phyloP scores from a whole-genome alignment of 2,888 invertebrate genomes.

The Troilus luridus region DNA sequence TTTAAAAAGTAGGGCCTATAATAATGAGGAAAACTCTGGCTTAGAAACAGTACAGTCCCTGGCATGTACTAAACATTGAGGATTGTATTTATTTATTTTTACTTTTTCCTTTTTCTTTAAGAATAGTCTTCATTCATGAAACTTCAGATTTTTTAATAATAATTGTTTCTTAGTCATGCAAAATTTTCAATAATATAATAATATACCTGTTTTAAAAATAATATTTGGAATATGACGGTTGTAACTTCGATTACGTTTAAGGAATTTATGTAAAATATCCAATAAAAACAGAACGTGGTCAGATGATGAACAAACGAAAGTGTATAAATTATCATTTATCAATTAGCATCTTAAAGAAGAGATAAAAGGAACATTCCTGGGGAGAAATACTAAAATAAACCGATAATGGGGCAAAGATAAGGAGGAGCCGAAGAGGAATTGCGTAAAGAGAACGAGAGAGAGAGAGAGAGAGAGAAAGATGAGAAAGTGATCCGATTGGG shows the following conservation, averaged over 20 bases:
- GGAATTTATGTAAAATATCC: background rate
- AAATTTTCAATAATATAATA: background rate
- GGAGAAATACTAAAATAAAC: background rate
- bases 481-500: constrained; percentile 17
- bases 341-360: background rate
- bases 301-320: constrained; percentile 10
- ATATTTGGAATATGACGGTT: background rate
- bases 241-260: background rate
- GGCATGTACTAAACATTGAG: too few relatives aligned
- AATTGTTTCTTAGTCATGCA: too few relatives aligned
- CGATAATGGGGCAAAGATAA: constrained; percentile 2
- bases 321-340: background rate
- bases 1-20: too few relatives aligned
- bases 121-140: too few relatives aligned
- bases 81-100: too few relatives aligned
- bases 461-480: too few relatives aligned
- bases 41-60: too few relatives aligned
- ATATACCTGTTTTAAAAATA: background rate
- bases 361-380: background rate
- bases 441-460: too few relatives aligned
- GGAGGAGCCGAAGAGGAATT: background rate
- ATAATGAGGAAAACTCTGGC: too few relatives aligned
- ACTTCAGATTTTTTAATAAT: too few relatives aligned
- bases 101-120: too few relatives aligned
- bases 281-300: background rate